Conservation (phyloP, 2,797 vertebrate species). For the Malurus splendens region DNA sequence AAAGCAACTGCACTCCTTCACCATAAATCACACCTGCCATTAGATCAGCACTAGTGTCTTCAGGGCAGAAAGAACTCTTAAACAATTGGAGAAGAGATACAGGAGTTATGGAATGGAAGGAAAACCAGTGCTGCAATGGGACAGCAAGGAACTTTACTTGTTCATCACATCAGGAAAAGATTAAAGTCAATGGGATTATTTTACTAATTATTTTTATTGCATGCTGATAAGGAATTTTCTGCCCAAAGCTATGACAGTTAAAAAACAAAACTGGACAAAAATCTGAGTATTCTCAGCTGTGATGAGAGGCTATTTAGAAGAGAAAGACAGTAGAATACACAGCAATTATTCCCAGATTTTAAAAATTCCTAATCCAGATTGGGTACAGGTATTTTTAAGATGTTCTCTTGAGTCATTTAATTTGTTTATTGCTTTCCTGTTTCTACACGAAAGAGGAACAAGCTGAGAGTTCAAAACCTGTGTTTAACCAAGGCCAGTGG, state of each 20-base stretch:
- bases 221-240: neutral
- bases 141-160: fast-evolving
- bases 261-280: neutral
- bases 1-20: neutral
- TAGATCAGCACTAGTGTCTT: neutral
- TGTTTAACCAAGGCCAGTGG: neutral
- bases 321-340: neutral
- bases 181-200: neutral
- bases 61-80: neutral
- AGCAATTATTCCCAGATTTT: neutral
- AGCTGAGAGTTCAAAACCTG: neutral
- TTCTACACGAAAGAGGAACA: neutral
- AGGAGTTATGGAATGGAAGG: neutral
- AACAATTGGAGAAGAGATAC: neutral
- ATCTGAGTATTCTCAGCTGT: neutral
- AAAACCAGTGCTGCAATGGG: neutral
- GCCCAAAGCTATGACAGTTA: neutral
- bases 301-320: neutral
- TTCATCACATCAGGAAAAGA: neutral
- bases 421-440: neutral
- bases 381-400: neutral
- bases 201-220: neutral
- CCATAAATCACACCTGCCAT: neutral
- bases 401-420: fast-evolving
- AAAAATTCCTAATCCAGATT: neutral